Evolutionary conservation across 2,797 vertebrate genomes (phyloP).

Genomic region (Cyprinodon diabolis): DNA sequence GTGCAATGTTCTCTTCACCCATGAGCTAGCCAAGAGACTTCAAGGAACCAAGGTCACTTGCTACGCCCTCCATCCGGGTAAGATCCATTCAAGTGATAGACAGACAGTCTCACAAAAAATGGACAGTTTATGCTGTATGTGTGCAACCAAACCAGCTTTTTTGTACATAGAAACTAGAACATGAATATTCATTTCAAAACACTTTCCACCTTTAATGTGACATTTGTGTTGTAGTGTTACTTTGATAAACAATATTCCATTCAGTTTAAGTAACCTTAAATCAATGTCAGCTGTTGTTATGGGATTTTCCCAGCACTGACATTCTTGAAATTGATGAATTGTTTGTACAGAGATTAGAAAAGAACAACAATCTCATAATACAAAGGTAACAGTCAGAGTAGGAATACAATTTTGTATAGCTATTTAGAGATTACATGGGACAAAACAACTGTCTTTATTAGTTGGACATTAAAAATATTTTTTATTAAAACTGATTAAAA

Average conservation of each 20-base stretch:
- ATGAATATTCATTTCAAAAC: too few species aligned
- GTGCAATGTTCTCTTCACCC: constrained; percentile 89
- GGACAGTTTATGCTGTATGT: not conserved
- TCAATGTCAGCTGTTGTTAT: not conserved
- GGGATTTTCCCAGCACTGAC: not conserved
- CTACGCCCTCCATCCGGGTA: constrained; percentile 92
- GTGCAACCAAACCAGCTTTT: too few species aligned
- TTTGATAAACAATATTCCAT: not conserved
- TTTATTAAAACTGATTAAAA: not conserved
- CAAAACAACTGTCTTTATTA: not conserved
- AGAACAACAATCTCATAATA: not conserved
- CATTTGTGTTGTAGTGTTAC: too few species aligned
- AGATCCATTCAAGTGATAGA: constrained; percentile 21
- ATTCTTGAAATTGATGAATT: too few species aligned
- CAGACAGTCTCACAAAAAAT: not conserved
- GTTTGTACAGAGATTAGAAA: not conserved
- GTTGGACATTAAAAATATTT: not conserved
- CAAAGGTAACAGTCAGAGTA: not conserved
- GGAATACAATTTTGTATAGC: not conserved
- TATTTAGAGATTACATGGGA: not conserved
- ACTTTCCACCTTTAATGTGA: too few species aligned
- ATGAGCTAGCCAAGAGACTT: constrained; percentile 87
- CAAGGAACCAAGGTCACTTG: constrained; percentile 86
- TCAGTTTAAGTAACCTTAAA: not conserved
- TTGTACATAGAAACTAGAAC: too few species aligned